Percentiles rank a stretch among this genome's conserved stretches.
These are phyloP conservation scores for Dascyllus trimaculatus DNA, from an alignment of 2,113 vertebrate genomes.

Conservation along the genomic window DNA sequence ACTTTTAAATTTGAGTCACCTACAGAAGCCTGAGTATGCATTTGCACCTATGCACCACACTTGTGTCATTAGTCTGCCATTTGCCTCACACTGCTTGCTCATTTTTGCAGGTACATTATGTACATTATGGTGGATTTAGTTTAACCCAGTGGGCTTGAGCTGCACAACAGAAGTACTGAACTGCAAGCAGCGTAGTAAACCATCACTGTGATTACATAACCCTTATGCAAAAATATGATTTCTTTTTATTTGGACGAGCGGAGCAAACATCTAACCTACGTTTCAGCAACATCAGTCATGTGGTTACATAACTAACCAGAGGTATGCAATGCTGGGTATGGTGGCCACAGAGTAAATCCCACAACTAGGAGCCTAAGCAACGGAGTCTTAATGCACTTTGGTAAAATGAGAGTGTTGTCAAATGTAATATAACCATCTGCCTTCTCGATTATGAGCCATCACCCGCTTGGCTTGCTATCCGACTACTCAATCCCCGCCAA, in stretches of 20 bases:
- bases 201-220: constrained; percentile 18
- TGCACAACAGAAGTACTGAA: background rate
- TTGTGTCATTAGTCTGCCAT: background rate
- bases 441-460: constrained; percentile 9
- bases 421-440: constrained; percentile 27
- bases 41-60: background rate
- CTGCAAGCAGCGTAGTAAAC: background rate
- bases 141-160: background rate
- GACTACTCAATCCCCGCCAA: constrained; percentile 13
- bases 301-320: constrained; percentile 53
- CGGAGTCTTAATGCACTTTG: background rate
- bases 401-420: constrained; percentile 20
- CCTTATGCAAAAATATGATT: background rate
- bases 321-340: constrained; percentile 13
- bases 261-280: constrained; percentile 9
- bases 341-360: constrained; percentile 18
- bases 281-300: background rate
- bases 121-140: background rate
- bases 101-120: background rate
- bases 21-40: background rate
- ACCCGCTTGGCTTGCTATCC: constrained; percentile 16
- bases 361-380: background rate
- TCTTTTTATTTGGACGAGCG: background rate
- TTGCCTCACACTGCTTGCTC: background rate
- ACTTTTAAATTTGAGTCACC: constrained; percentile 33